Evolutionary conservation across 2,888 invertebrate genomes (phyloP).

Genomic region (Stramonita haemastoma): DNA sequence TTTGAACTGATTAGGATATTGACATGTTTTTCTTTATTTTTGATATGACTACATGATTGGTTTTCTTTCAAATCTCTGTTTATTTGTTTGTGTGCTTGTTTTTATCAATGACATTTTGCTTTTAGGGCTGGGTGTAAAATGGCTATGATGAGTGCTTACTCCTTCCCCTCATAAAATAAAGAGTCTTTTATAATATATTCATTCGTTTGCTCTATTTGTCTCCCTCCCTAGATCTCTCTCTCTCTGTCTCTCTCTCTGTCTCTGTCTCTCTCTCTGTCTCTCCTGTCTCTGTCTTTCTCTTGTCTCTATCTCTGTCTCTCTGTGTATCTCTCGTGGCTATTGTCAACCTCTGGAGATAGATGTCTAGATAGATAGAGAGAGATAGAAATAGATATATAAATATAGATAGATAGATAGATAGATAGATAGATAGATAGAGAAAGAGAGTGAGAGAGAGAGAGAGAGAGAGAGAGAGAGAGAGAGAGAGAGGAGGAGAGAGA

Average conservation of each 20-base stretch:
- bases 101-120: background rate
- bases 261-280: background rate
- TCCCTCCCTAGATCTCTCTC: background rate
- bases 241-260: background rate
- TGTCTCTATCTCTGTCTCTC: background rate
- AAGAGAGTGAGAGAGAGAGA: constrained; percentile 11
- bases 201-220: background rate
- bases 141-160: no score
- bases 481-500: constrained; percentile 11
- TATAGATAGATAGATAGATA: no score
- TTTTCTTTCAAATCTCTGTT: background rate
- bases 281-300: no score
- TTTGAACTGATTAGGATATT: background rate
- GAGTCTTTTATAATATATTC: background rate
- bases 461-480: constrained; percentile 9
- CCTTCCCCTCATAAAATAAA: no score
- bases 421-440: no score
- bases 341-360: no score
- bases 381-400: no score
- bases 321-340: background rate
- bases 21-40: background rate
- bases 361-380: background rate
- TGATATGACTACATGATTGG: background rate
- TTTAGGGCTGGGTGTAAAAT: no score
- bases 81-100: background rate